Conservation (phyloP, 2,113 vertebrate species). For the Hyperopisus bebe region DNA sequence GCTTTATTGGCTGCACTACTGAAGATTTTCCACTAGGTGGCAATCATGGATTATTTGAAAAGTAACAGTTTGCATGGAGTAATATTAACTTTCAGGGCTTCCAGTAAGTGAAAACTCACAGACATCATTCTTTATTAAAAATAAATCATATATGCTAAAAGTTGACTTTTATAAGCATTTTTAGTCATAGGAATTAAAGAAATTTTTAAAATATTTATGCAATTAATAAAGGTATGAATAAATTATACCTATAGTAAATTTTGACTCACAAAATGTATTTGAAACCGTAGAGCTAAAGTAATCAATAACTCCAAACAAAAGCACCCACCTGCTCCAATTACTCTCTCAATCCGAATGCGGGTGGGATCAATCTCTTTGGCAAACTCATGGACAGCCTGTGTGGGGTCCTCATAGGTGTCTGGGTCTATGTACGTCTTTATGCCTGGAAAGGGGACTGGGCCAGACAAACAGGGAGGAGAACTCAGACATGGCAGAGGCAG, state of each 20-base stretch:
- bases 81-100: neutral
- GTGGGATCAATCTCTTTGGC: slow-evolving; percentile 95
- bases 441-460: slow-evolving; percentile 80
- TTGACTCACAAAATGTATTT: neutral
- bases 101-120: neutral
- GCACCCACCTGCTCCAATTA: slow-evolving; percentile 85
- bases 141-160: neutral
- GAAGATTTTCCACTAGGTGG: slow-evolving; percentile 43
- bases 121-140: neutral
- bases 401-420: slow-evolving; percentile 92
- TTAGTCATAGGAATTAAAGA: neutral
- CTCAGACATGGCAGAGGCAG: neutral
- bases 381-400: slow-evolving; percentile 92
- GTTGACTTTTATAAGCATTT: neutral
- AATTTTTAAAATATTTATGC: neutral
- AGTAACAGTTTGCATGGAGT: neutral
- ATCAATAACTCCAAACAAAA: neutral
- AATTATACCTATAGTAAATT: neutral
- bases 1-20: neutral
- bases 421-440: slow-evolving; percentile 95
- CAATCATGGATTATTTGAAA: slow-evolving; percentile 7
- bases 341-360: slow-evolving; percentile 92
- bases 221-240: neutral
- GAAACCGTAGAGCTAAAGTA: neutral
- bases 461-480: slow-evolving; percentile 27